Evolutionary conservation across 2,888 invertebrate species (phyloP).

Genomic region (Drosophila melanosoma): DNA sequence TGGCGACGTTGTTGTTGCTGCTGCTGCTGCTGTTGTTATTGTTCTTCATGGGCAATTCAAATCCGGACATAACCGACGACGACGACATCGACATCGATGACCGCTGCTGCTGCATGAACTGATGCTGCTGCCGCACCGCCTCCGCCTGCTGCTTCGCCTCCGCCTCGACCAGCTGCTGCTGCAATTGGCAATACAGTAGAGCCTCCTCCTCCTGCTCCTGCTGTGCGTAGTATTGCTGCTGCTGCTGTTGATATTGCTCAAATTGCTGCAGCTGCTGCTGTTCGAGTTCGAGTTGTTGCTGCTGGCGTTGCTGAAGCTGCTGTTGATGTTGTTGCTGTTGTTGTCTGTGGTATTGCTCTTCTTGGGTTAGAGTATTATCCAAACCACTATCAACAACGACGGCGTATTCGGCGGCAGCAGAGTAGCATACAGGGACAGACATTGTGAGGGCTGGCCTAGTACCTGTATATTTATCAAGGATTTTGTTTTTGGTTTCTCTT

Average conservation of each 20-base stretch:
- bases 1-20: constrained; percentile 37
- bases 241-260: constrained; percentile 63
- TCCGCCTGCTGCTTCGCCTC: constrained; percentile 49
- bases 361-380: constrained; percentile 83
- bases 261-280: constrained; percentile 64
- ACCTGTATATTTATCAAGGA: constrained; percentile 80
- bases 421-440: constrained; percentile 86
- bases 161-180: constrained; percentile 65
- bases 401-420: constrained; percentile 85
- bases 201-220: constrained; percentile 60
- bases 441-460: constrained; percentile 86
- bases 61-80: constrained; percentile 68
- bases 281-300: constrained; percentile 40
- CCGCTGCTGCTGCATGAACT: constrained; percentile 84
- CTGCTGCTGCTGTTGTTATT: constrained; percentile 34
- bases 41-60: constrained; percentile 57
- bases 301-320: constrained; percentile 46
- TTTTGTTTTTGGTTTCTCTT: constrained; percentile 43
- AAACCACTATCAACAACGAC: constrained; percentile 85
- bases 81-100: constrained; percentile 83
- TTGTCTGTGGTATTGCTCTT: constrained; percentile 82
- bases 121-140: constrained; percentile 82
- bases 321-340: constrained; percentile 68
- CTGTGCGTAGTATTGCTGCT: constrained; percentile 51
- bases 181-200: constrained; percentile 74